Evolutionary conservation across 2,113 vertebrate species (phyloP), one percentile per base, ranked within the genome.

Genomic region (Hippocampus guttulatus): DNA sequence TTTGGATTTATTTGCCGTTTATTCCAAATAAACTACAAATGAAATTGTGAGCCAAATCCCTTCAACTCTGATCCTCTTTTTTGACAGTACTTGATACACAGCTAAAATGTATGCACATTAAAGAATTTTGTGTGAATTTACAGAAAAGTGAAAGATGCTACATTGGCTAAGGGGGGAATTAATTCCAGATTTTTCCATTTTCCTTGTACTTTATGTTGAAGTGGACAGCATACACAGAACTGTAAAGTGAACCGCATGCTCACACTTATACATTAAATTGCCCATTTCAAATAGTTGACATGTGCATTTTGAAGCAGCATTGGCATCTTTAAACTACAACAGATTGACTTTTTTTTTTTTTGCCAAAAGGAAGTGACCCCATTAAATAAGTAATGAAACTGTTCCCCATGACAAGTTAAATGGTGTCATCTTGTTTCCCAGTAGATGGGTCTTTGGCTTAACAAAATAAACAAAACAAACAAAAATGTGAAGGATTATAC

Each of bases 291-390:
- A 41, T 23, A 41, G 10, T 45, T 23, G 2, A 20, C 11, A 0
- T 67, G 21, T 66, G 8, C 68, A 58, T 47, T 52, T 45, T 52
- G 23, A n/a, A 66, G 38, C 20, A 1, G 3, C 57, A 27, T 25
- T 74, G 9, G 23, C 52, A n/a, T 27, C 55, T 15, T 38, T 38
- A 64, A 73, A 61, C 72, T 69, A 43, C 68, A 16, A 54, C 52
- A 45, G 61, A 75, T 47, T 38, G 45, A 75, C 64, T 27, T 64
- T 75, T 72, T 63, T 55, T 43, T 41, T 10, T 4, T 23, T 64
- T 64, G 33, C 72, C 62, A 75, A 79, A 79, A 75, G 47, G 80
- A 76, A 75, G 69, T 84, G 79, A 88, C 73, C 18, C 3, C 81
- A 85, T 82, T 52, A 73, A 78, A 75, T 65, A 52, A 69, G 75